Evolutionary conservation across 2,113 vertebrate genomes (phyloP).

Genomic region (Oncorhynchus keta): DNA sequence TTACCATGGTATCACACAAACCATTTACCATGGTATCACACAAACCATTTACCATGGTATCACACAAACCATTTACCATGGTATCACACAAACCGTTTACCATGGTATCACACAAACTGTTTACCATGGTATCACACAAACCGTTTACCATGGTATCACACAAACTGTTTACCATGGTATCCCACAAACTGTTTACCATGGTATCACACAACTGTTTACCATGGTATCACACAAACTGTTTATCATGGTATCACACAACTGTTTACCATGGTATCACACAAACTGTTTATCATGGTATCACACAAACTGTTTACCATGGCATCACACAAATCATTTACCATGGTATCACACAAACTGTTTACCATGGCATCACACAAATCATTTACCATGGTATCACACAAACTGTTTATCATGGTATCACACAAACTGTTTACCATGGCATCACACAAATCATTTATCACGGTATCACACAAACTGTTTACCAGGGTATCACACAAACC

Average conservation of each 20-base stretch:
- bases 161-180: no score
- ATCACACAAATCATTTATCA: no score
- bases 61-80: neutral
- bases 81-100: neutral
- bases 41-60: neutral
- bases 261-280: no score
- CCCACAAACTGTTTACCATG: no score
- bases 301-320: no score
- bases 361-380: neutral
- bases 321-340: neutral
- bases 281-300: no score
- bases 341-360: neutral
- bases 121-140: neutral
- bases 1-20: neutral
- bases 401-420: neutral
- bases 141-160: no score
- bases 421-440: no score
- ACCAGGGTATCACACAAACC: no score
- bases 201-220: neutral
- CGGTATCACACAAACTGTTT: neutral
- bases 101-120: no score
- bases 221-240: neutral
- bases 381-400: neutral
- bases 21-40: neutral
- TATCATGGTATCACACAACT: no score